Evolutionary conservation across 2,113 vertebrate species (phyloP).

Genomic region (Scatophagus argus): DNA sequence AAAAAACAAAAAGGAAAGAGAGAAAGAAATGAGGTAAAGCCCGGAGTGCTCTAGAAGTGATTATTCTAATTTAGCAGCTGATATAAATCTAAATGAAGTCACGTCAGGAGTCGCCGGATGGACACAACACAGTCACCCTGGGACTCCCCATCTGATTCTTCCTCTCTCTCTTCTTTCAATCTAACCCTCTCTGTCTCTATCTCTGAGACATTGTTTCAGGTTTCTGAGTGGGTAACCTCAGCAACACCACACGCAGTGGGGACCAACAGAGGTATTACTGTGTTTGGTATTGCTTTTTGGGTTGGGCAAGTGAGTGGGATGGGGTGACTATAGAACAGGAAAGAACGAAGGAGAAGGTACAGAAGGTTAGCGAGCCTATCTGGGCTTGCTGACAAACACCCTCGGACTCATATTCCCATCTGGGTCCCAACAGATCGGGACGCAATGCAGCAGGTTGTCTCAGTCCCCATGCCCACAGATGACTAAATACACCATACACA

Average conservation of each 20-base stretch:
- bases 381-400: constrained; percentile 64
- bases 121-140: constrained; percentile 90
- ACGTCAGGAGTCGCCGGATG: constrained; percentile 87
- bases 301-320: constrained; percentile 35
- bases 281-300: constrained; percentile 75
- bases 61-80: constrained; percentile 98
- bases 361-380: constrained; percentile 65
- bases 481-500: constrained; percentile 43
- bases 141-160: constrained; percentile 63
- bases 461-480: constrained; percentile 43
- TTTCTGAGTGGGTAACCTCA: constrained; percentile 81
- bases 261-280: constrained; percentile 78
- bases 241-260: constrained; percentile 79
- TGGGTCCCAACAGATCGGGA: constrained; percentile 65
- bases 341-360: constrained; percentile 43
- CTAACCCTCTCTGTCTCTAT: constrained; percentile 45
- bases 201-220: constrained; percentile 62
- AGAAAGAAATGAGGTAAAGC: constrained; percentile 84
- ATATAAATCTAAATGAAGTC: constrained; percentile 99
- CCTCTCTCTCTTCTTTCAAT: constrained; percentile 45
- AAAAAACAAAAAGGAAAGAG: constrained; percentile 68
- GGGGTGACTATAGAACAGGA: constrained; percentile 49
- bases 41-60: constrained; percentile 92
- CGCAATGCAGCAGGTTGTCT: constrained; percentile 49
- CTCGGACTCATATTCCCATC: constrained; percentile 63